Evolutionary conservation across 1,140 invertebrate genomes (phyloP).

Genomic region (Oncopeltus fasciatus): DNA sequence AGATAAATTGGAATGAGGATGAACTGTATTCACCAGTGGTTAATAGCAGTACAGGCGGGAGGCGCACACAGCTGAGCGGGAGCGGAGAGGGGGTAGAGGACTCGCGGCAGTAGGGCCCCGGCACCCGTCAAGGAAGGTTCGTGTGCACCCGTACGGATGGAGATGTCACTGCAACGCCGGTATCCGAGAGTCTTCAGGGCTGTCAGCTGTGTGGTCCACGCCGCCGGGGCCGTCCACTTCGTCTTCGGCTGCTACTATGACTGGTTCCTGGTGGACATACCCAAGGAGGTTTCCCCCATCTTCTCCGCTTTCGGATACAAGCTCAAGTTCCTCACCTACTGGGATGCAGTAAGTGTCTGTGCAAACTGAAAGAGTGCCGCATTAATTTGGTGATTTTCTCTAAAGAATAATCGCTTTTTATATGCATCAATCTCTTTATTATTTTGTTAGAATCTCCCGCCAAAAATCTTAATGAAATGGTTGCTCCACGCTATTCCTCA

Average conservation of each 20-base stretch:
- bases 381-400: conserved; percentile 27
- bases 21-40: no score
- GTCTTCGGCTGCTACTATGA: conserved; percentile 59
- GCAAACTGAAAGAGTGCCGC: no score
- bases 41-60: no score
- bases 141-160: background rate
- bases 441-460: no score
- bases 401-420: background rate
- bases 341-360: conserved; percentile 70
- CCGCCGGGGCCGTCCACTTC: conserved; percentile 48
- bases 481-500: no score
- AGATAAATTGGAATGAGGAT: no score
- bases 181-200: background rate
- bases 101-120: background rate
- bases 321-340: conserved; percentile 75
- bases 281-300: conserved; percentile 33
- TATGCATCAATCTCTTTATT: no score
- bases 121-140: background rate
- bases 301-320: conserved; percentile 47
- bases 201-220: conserved; percentile 35
- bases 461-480: no score
- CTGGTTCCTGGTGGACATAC: conserved; percentile 48
- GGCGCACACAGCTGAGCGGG: no score
- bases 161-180: background rate
- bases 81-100: background rate